A percentile compares a stretch with the other conserved stretches of the same genome.
Evolutionary conservation across 1,140 invertebrate species (phyloP).

Genomic region (Lordiphosa collinella): DNA sequence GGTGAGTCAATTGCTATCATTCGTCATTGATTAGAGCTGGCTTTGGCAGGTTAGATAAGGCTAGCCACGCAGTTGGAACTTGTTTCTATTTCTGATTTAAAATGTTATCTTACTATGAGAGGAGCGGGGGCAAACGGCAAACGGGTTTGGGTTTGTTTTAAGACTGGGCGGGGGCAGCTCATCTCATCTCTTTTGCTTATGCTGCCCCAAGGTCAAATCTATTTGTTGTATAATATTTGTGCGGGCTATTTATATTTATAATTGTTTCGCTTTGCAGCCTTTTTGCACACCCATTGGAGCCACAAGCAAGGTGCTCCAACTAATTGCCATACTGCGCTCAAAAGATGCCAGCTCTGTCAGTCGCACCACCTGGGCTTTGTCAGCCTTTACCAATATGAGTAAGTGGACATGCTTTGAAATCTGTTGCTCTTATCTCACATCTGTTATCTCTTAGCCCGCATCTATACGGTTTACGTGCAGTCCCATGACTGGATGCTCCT

Average conservation of each 20-base stretch:
- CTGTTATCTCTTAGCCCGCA: conserved; percentile 81
- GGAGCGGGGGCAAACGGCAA: conserved; percentile 14
- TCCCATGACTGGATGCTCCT: conserved; percentile 84
- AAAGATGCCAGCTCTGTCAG: conserved; percentile 85
- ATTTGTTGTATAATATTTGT: conserved; percentile 64
- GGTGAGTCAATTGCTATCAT: conserved; percentile 80
- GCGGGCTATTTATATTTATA: conserved; percentile 43
- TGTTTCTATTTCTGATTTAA: conserved; percentile 34
- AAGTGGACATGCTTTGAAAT: conserved; percentile 69
- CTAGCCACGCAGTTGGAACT: conserved; percentile 24
- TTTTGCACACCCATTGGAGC: conserved; percentile 86
- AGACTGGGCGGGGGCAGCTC: conserved; percentile 12
- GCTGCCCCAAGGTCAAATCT: conserved; percentile 46
- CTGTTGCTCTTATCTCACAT: conserved; percentile 2
- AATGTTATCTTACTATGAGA: conserved; percentile 16
- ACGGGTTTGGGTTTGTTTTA: conserved; percentile 32
- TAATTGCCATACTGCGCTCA: conserved; percentile 83
- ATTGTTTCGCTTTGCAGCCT: conserved; percentile 80
- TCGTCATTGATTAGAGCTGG: conserved; percentile 35
- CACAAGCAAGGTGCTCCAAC: conserved; percentile 85
- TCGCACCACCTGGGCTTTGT: conserved; percentile 85
- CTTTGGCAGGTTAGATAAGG: conserved; percentile 29
- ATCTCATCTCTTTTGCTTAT: not conserved
- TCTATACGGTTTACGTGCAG: conserved; percentile 85
- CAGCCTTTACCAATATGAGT: conserved; percentile 86